phyloP scores from a whole-genome alignment of 30 jellyfish, hydroid and myxozoan species.

The Pelagia noctiluca region DNA sequence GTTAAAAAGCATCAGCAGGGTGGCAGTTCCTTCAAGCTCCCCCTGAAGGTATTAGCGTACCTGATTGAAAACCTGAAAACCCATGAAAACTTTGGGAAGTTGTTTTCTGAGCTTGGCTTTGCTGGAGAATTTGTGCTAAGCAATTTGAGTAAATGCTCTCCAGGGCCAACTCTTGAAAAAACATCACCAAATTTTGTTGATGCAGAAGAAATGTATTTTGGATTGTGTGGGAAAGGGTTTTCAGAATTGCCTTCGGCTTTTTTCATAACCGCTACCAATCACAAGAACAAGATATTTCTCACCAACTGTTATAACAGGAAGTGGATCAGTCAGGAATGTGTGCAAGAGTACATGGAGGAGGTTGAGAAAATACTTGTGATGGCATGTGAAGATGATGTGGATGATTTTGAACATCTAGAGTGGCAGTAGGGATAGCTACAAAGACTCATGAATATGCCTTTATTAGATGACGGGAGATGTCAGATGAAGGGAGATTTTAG shows the following conservation, averaged over 20 bases:
- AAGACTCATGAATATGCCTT: no score
- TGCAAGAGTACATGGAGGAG: conserved; percentile 16
- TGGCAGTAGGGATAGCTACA: no score
- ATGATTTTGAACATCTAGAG: no score
- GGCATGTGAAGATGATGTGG: conserved; percentile 9
- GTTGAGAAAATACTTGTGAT: conserved; percentile 12
- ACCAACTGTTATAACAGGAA: conserved; percentile 10
- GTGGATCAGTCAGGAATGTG: conserved; percentile 24
- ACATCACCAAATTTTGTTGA: conserved; percentile 42
- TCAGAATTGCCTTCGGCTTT: background rate
- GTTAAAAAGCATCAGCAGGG: conserved; percentile 10
- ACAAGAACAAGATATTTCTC: conserved; percentile 42
- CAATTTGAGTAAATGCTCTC: conserved; percentile 62
- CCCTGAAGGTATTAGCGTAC: conserved; percentile 14
- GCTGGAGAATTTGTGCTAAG: conserved; percentile 26
- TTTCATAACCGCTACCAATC: conserved; percentile 57
- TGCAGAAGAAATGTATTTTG: conserved; percentile 62
- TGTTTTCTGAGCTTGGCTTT: conserved; percentile 10
- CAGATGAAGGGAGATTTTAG: no score
- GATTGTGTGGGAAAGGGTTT: conserved; percentile 49
- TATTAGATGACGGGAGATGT: no score
- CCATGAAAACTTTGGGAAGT: background rate
- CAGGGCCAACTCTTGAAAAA: conserved; percentile 48
- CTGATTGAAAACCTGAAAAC: conserved; percentile 3
- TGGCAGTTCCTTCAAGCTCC: conserved; percentile 14